Evolutionary conservation across 2,797 vertebrate species (phyloP), one percentile per base, ranked within the genome.

Genomic region (Micrastur ruficollis): DNA sequence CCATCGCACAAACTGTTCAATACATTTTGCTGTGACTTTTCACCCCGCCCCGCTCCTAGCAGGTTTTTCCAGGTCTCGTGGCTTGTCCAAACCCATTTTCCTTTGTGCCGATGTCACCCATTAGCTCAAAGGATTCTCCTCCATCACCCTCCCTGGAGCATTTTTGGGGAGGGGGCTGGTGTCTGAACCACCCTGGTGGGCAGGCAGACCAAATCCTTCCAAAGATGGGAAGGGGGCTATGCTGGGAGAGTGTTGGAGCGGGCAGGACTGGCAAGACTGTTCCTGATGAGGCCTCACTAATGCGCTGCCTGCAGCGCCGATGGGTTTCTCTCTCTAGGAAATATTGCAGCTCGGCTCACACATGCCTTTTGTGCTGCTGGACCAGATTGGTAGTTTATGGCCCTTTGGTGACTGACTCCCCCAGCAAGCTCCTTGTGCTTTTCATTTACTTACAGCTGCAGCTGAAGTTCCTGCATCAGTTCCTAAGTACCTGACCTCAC

Each of bases 401-500:
- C 26, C 50, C 26, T 81, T 86, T 0, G 2, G 65, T 15, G 4
- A 58, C 80, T 27, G 66, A 31, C 32, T 89, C 55, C 81, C 34
- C 56, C 79, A 85, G 71, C 59, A 53, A 93, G 38, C 52, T 87
- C 76, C 92, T 25, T 1, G 7, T 62, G 95, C 55, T 96, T 81
- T 93, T 75, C 80, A 72, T 62, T 79, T 62, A 42, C 92, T 84
- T 58, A 86, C 58, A 94, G 62, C 32, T 5, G 9, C 62, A 66
- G 62, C 82, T 36, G 66, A 31, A 94, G 88, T 29, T 79, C 95
- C 88, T 89, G 86, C 78, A 44, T 81, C 62, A 62, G 66, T 74
- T 95, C 86, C 80, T n/a, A 63, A 88, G 88, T 42, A 82, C 62
- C 92, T 84, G 88, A 93, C 70, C 83, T 91, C 83, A 32, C 83